These are phyloP conservation scores for Hypomecis atomaria DNA, from an alignment of 2,888 invertebrate species.

Conservation along the genomic window DNA sequence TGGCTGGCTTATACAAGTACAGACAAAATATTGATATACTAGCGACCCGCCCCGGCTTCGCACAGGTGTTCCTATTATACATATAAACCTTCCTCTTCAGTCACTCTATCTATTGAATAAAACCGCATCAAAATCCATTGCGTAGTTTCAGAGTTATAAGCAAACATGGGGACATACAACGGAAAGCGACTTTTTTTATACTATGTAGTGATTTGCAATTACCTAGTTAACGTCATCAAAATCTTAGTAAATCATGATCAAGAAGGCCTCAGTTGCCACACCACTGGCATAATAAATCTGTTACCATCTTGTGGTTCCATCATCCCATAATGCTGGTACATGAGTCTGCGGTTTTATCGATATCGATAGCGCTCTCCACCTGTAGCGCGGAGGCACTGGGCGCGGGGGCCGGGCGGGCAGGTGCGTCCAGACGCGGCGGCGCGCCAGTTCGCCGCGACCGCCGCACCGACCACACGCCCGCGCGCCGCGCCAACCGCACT, in stretches of 20 bases:
- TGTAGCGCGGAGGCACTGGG: slow-evolving; percentile 58
- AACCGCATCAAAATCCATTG: no score
- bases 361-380: slow-evolving; percentile 71
- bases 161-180: no score
- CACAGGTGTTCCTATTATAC: no score
- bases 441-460: slow-evolving; percentile 80
- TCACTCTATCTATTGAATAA: no score
- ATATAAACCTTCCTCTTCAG: no score
- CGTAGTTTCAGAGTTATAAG: no score
- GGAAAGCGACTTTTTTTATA: no score
- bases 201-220: no score
- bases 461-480: slow-evolving; percentile 71
- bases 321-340: slow-evolving; percentile 21
- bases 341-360: slow-evolving; percentile 61
- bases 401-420: slow-evolving; percentile 77
- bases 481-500: slow-evolving; percentile 51
- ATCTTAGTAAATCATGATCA: background rate
- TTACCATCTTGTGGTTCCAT: slow-evolving; percentile 25
- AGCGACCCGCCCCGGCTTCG: no score
- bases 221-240: no score
- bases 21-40: no score
- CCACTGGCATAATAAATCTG: slow-evolving; percentile 8
- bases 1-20: no score
- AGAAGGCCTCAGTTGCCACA: slow-evolving; percentile 1
- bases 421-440: slow-evolving; percentile 79